Evolutionary conservation across 2,797 vertebrate species (phyloP).

Genomic region (Picus viridis): DNA sequence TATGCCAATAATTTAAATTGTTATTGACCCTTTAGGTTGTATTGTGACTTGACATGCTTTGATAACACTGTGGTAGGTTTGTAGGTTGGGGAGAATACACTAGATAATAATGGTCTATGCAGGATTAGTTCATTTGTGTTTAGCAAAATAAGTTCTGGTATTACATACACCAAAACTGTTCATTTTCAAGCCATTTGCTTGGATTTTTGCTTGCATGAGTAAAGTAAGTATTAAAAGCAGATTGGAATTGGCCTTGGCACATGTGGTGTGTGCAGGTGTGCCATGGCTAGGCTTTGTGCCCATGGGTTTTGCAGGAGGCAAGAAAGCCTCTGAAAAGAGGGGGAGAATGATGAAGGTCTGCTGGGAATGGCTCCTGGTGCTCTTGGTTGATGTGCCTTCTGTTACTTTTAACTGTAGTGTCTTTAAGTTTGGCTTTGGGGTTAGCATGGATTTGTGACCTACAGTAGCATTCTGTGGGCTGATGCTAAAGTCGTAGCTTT

Average conservation of each 20-base stretch:
- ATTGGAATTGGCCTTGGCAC: background rate
- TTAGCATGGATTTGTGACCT: background rate
- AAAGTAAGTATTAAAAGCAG: background rate
- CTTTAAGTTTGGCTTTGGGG: background rate
- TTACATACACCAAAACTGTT: background rate
- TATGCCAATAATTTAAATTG: background rate
- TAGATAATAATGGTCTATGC: background rate
- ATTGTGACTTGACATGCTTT: background rate
- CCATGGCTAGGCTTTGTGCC: background rate
- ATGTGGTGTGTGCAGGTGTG: background rate
- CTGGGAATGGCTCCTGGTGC: background rate
- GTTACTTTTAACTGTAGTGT: background rate
- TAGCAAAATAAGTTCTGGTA: background rate
- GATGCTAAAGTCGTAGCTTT: background rate
- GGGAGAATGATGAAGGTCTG: background rate
- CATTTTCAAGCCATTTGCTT: background rate
- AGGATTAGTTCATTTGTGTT: background rate
- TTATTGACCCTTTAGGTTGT: background rate
- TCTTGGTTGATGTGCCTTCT: background rate
- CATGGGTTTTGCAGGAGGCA: accelerated
- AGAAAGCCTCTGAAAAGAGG: background rate
- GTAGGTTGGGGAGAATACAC: background rate
- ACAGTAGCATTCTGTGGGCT: background rate
- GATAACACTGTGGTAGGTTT: background rate
- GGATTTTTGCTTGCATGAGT: background rate